phyloP scores from a whole-genome alignment of 1,140 invertebrate genomes.

The Sipha flava region DNA sequence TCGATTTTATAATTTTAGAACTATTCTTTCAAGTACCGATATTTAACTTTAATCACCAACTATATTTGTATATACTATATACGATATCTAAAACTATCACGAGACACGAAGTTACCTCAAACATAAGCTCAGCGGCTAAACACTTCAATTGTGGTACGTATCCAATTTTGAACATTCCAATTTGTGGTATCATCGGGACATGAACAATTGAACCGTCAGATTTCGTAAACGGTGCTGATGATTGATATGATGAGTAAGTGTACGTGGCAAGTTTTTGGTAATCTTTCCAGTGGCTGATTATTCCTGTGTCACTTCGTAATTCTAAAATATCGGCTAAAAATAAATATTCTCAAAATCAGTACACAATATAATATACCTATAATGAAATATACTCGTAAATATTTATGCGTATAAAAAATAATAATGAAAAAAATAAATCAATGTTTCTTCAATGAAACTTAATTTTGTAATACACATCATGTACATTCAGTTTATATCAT shows the following conservation, averaged over 20 bases:
- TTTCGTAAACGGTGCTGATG: conserved; percentile 37
- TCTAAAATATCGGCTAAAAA: conserved; percentile 38
- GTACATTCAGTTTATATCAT: too few relatives aligned
- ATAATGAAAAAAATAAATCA: neutral
- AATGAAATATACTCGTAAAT: too few relatives aligned
- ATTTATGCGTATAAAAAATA: too few relatives aligned
- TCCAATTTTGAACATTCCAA: conserved; percentile 39
- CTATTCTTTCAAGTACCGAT: too few relatives aligned
- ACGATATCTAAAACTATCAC: neutral
- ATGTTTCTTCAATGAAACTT: too few relatives aligned
- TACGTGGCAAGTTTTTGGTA: conserved; percentile 40
- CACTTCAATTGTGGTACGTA: conserved; percentile 37
- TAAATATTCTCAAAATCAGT: neutral
- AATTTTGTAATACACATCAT: too few relatives aligned
- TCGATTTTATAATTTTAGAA: too few relatives aligned
- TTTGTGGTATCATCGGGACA: conserved; percentile 42
- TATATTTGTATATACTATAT: too few relatives aligned
- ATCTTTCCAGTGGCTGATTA: conserved; percentile 43
- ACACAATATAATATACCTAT: too few relatives aligned
- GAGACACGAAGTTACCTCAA: conserved; percentile 37
- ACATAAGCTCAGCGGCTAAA: conserved; percentile 38
- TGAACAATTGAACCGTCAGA: conserved; percentile 33
- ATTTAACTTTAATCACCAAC: neutral
- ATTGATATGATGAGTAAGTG: conserved; percentile 40
- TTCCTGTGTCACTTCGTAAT: conserved; percentile 40